A percentile compares a stretch with the other conserved stretches of the same genome.
phyloP scores from a whole-genome alignment of 2,888 invertebrate species.

The Parascotia fuliginaria region DNA sequence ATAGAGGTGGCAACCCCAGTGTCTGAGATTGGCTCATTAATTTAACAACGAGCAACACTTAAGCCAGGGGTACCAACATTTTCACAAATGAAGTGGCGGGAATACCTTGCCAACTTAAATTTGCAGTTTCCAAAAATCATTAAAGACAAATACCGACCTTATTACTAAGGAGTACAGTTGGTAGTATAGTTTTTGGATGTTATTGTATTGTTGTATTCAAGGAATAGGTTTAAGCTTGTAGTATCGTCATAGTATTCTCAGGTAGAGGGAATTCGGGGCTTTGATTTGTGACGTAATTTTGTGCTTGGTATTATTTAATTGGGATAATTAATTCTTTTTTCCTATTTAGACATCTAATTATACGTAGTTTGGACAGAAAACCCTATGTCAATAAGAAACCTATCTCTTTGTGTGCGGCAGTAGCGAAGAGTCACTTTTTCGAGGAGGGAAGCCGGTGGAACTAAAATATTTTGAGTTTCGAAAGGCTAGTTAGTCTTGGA shows the following conservation, averaged over 20 bases:
- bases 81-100: slow-evolving; percentile 82
- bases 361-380: too few relatives aligned
- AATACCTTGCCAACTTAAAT: slow-evolving; percentile 55
- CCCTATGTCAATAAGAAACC: too few relatives aligned
- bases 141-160: slow-evolving; percentile 11
- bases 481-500: too few relatives aligned
- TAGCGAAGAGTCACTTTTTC: too few relatives aligned
- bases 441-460: too few relatives aligned
- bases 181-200: not conserved
- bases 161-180: slow-evolving; percentile 29
- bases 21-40: slow-evolving; percentile 84
- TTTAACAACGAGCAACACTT: slow-evolving; percentile 85
- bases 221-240: slow-evolving; percentile 55
- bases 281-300: slow-evolving; percentile 75
- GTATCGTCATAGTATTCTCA: slow-evolving; percentile 69
- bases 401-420: too few relatives aligned
- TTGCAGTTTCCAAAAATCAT: slow-evolving; percentile 18
- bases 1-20: slow-evolving; percentile 74
- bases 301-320: slow-evolving; percentile 60
- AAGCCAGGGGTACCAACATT: slow-evolving; percentile 81
- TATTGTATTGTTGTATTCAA: slow-evolving; percentile 24
- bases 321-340: slow-evolving; percentile 52
- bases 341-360: not conserved
- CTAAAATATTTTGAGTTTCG: too few relatives aligned
- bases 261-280: slow-evolving; percentile 58